phyloP scores from a whole-genome alignment of 2,797 vertebrate species.

The Peromyscus nudipes region DNA sequence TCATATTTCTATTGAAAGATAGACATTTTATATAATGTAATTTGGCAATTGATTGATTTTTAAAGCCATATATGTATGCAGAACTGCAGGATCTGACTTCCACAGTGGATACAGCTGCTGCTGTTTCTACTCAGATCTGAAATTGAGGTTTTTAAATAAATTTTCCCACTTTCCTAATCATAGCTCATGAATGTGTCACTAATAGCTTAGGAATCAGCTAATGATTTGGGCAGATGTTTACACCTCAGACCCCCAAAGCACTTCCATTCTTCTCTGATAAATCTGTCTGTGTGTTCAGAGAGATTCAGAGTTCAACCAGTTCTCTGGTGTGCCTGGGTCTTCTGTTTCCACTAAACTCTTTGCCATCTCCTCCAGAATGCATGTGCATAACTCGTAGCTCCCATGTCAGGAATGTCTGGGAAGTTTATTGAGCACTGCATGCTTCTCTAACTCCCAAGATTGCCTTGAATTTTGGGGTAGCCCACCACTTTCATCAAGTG shows the following conservation, averaged over 20 bases:
- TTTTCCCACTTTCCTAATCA: not conserved
- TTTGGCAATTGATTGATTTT: conserved; percentile 13
- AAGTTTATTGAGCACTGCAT: not conserved
- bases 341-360: not conserved
- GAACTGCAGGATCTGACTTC: not conserved
- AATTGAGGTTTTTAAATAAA: not conserved
- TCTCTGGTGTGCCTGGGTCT: not conserved
- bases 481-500: not conserved
- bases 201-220: not conserved
- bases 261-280: not conserved
- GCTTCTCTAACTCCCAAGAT: not conserved
- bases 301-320: not conserved
- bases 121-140: conserved; percentile 5
- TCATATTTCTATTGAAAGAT: conserved; percentile 20
- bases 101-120: not conserved
- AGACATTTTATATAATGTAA: not conserved
- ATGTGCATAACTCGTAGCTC: not conserved
- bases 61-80: not conserved
- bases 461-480: not conserved
- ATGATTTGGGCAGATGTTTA: conserved; percentile 30
- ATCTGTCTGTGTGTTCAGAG: not conserved
- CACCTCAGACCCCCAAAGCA: not conserved
- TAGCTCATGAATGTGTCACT: not conserved
- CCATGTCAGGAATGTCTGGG: not conserved
- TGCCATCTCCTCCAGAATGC: not conserved